phyloP scores from a whole-genome alignment of 2,113 vertebrate species.

The Carlito syrichta region DNA sequence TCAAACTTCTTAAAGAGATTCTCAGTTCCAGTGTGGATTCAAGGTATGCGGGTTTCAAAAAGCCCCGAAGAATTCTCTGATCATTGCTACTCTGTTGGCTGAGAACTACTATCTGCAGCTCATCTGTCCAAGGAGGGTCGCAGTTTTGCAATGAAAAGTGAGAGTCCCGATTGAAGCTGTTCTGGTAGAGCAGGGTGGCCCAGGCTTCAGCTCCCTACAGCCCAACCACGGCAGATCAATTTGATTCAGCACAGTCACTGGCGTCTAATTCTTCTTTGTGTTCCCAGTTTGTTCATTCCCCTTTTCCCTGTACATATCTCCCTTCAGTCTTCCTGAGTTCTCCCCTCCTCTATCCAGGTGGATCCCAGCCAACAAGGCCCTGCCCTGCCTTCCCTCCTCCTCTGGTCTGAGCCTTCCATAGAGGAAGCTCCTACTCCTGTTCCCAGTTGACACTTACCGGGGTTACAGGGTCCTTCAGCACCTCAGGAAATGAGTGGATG shows the following conservation, averaged over 20 bases:
- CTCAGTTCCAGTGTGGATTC: not conserved
- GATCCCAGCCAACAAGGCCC: accelerated
- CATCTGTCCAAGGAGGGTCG: not conserved
- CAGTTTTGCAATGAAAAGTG: not conserved
- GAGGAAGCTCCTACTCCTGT: not conserved
- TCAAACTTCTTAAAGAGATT: not conserved
- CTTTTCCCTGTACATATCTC: too few species aligned
- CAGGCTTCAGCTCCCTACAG: not conserved
- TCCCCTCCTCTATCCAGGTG: not conserved
- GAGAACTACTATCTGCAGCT: not conserved
- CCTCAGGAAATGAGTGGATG: not conserved
- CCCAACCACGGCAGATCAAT: too few species aligned
- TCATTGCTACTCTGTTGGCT: not conserved
- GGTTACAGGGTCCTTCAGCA: not conserved
- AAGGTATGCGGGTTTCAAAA: not conserved
- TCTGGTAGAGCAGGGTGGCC: not conserved
- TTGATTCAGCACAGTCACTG: not conserved
- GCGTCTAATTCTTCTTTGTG: not conserved
- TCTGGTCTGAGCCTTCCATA: not conserved
- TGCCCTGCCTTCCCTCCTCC: not conserved
- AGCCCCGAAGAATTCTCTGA: too few species aligned
- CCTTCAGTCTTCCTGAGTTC: not conserved
- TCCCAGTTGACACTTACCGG: not conserved
- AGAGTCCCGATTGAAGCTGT: too few species aligned
- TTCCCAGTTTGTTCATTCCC: not conserved